phyloP scores from a whole-genome alignment of 2,888 invertebrate genomes.

The Eilema griseolum region DNA sequence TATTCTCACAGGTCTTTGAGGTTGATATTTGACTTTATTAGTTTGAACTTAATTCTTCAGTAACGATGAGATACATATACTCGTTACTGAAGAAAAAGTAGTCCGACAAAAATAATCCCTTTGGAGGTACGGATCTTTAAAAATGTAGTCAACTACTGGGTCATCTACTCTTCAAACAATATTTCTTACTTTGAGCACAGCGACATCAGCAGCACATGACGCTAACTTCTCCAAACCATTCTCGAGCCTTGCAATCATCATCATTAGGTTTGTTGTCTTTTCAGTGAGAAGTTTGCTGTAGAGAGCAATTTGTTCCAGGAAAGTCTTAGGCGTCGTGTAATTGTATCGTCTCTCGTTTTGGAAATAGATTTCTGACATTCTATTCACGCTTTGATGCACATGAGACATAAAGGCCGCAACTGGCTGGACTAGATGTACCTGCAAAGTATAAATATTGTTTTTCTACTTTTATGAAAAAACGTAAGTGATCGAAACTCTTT shows the following conservation, averaged over 20 bases:
- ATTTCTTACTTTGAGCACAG: slow-evolving; percentile 90
- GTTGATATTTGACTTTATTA: not conserved
- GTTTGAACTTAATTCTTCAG: too few species aligned
- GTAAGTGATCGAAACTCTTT: too few species aligned
- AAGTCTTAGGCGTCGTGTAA: slow-evolving; percentile 98
- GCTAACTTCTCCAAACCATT: slow-evolving; percentile 96
- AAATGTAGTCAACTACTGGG: too few species aligned
- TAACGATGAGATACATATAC: too few species aligned
- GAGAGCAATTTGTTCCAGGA: slow-evolving; percentile 96
- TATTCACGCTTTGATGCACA: slow-evolving; percentile 95
- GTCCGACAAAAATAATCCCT: too few species aligned
- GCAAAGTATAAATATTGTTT: slow-evolving; percentile 22
- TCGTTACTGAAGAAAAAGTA: too few species aligned
- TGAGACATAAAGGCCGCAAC: slow-evolving; percentile 96
- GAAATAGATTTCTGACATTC: slow-evolving; percentile 93
- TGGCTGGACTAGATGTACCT: slow-evolving; percentile 87
- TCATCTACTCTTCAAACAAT: not conserved
- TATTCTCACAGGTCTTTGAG: too few species aligned
- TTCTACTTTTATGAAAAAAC: too few species aligned
- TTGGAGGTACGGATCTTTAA: too few species aligned
- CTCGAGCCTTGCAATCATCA: slow-evolving; percentile 93
- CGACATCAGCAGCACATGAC: slow-evolving; percentile 94
- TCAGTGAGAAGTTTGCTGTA: slow-evolving; percentile 91
- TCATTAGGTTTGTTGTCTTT: slow-evolving; percentile 90
- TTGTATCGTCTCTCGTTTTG: slow-evolving; percentile 96